Conservation (phyloP, 2,113 vertebrate species). For the Urocitellus parryii region DNA sequence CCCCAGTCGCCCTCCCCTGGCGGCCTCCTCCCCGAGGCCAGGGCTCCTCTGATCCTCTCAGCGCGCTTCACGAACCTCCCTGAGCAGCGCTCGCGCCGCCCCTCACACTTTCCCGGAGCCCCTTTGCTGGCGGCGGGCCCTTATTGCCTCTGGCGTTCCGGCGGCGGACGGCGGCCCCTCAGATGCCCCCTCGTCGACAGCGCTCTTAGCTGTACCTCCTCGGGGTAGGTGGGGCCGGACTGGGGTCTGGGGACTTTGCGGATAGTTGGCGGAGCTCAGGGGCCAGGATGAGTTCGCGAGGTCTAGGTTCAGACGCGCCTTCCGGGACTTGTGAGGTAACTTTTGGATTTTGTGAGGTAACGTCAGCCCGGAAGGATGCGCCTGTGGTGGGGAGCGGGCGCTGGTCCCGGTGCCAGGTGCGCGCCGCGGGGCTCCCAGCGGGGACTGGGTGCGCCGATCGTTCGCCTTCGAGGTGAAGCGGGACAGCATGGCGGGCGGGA, state of each 20-base stretch:
- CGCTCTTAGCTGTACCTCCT: background rate
- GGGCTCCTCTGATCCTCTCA: background rate
- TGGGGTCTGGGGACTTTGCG: background rate
- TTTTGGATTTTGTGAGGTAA: conserved; percentile 60
- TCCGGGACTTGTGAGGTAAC: conserved; percentile 12
- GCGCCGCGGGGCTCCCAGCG: background rate
- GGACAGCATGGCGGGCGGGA: background rate
- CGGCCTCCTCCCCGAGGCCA: background rate
- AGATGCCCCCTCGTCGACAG: background rate
- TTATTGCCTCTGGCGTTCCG: background rate
- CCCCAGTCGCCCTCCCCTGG: background rate
- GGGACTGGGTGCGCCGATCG: background rate
- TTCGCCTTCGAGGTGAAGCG: background rate
- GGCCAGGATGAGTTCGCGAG: background rate
- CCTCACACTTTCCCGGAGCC: background rate
- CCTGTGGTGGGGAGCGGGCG: background rate
- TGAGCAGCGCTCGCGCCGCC: background rate
- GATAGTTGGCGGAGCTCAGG: background rate
- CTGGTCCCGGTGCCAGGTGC: conserved; percentile 11
- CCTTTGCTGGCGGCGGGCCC: background rate
- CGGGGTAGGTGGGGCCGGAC: background rate
- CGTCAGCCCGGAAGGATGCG: conserved; percentile 44
- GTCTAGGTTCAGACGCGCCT: background rate
- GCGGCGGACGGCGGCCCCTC: background rate
- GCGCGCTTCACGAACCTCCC: background rate